phyloP scores from a whole-genome alignment of 2,888 invertebrate genomes.

The Melikaiella ostensackeni region DNA sequence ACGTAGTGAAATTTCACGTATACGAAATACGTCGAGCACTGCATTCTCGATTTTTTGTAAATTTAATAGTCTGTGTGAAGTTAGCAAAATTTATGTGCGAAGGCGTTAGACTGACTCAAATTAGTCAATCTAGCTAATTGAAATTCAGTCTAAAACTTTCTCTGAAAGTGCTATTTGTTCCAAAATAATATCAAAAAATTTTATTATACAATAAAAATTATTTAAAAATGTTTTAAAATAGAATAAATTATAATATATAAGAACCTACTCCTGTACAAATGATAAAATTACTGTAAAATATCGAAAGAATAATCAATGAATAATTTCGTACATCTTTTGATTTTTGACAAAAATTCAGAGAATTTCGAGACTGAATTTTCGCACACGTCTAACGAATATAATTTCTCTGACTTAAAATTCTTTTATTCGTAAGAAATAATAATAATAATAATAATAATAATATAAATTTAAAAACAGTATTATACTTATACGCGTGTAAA shows the following conservation, averaged over 20 bases:
- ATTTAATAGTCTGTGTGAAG: conserved; percentile 8
- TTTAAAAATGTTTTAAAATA: background rate
- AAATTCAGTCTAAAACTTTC: background rate
- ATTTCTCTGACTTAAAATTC: conserved; percentile 6
- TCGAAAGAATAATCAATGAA: background rate
- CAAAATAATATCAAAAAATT: background rate
- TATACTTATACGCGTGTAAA: conserved; percentile 5
- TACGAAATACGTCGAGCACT: background rate
- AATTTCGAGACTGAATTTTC: conserved; percentile 18
- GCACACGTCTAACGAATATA: conserved; percentile 16
- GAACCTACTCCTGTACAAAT: background rate
- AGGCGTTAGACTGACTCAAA: background rate
- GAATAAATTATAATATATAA: conserved; percentile 9
- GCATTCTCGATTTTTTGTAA: background rate
- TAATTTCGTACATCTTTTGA: background rate
- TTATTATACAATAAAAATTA: background rate
- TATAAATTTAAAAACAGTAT: conserved; percentile 23
- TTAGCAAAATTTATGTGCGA: background rate
- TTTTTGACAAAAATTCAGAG: background rate
- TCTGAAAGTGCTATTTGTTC: background rate
- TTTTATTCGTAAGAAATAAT: conserved; percentile 13
- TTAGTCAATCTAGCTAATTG: background rate
- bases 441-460: conserved; percentile 31
- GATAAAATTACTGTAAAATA: background rate
- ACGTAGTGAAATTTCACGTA: background rate